Conservation (phyloP, 2,888 invertebrate species). For the Platynereis dumerilii region DNA sequence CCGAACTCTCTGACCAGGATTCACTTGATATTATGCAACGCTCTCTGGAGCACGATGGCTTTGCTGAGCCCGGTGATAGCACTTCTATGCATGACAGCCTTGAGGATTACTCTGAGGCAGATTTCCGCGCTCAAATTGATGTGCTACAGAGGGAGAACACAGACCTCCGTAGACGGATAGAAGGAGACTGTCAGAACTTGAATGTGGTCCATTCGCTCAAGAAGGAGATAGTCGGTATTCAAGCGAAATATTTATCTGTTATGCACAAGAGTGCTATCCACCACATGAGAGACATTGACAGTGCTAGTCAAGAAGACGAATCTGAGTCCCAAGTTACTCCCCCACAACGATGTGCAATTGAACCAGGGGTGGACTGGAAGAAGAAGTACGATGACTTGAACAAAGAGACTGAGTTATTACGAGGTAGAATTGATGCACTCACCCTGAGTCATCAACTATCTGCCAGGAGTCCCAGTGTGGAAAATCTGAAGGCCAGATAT, state of each 20-base stretch:
- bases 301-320: background rate
- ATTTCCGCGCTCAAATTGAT: constrained; percentile 4
- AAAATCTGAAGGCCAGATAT: constrained; percentile 12
- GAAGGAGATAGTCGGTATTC: background rate
- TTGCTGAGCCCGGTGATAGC: background rate
- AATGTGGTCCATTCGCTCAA: background rate
- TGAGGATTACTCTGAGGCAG: constrained; percentile 9
- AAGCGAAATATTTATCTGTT: background rate
- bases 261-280: background rate
- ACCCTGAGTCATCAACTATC: background rate
- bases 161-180: background rate
- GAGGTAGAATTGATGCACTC: constrained; percentile 6
- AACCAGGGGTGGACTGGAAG: constrained; percentile 14
- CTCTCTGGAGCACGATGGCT: background rate
- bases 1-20: constrained; percentile 12
- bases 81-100: constrained; percentile 6
- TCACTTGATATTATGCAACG: constrained; percentile 8
- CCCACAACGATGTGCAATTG: background rate
- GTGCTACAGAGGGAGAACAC: constrained; percentile 1
- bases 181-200: background rate
- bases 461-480: background rate
- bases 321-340: background rate
- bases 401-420: constrained; percentile 10
- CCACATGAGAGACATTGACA: background rate
- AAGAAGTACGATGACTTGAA: constrained; percentile 15